Percentiles rank a stretch among this genome's conserved stretches.
phyloP scores from a whole-genome alignment of 2,888 invertebrate genomes.

The Ornithoptera priamus region DNA sequence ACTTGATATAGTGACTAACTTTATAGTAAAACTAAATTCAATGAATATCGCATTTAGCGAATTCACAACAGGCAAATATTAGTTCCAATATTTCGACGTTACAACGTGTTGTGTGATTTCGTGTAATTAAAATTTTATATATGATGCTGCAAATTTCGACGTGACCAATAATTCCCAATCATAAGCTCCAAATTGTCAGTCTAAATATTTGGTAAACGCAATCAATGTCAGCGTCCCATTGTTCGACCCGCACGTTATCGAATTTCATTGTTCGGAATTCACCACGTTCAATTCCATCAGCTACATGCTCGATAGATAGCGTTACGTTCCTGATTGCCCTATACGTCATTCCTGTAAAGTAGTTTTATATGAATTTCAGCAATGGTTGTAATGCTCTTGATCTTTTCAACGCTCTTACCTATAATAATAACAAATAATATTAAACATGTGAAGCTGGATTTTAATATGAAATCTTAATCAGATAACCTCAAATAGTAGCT shows the following conservation, averaged over 20 bases:
- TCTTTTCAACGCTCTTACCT: neutral
- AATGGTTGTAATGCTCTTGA: neutral
- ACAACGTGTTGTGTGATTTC: too few species aligned
- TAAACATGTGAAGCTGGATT: neutral
- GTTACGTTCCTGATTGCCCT: neutral
- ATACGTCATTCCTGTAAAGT: neutral
- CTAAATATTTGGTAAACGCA: constrained; percentile 21
- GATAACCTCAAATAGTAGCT: neutral
- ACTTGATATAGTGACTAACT: too few species aligned
- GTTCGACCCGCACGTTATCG: constrained; percentile 20
- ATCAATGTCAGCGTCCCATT: constrained; percentile 23
- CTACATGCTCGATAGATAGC: neutral
- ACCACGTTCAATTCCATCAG: constrained; percentile 11
- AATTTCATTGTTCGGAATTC: constrained; percentile 17
- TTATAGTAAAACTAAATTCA: too few species aligned
- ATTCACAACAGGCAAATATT: too few species aligned
- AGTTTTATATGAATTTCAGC: neutral
- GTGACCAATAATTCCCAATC: neutral
- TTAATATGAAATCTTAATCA: neutral
- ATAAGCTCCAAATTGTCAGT: constrained; percentile 6
- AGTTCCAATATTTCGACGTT: too few species aligned
- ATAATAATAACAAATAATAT: neutral
- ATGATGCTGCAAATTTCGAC: neutral
- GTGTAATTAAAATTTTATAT: neutral
- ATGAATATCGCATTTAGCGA: too few species aligned